A percentile compares a stretch with the other conserved stretches of the same genome.
Conservation (phyloP, 2,797 vertebrate species). For the Trematomus bernacchii region DNA sequence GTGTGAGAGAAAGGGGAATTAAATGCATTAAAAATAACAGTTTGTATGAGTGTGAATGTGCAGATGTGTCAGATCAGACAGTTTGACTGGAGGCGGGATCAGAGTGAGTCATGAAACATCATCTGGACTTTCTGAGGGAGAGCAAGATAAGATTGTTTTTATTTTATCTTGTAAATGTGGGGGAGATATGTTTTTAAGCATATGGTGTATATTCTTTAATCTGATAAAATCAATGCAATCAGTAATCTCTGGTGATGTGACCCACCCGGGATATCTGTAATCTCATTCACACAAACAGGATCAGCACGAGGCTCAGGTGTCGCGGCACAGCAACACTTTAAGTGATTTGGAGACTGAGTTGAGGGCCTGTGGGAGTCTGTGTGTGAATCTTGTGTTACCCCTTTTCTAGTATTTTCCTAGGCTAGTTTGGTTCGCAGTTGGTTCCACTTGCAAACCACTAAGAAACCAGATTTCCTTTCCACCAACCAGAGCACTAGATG, state of each 20-base stretch:
- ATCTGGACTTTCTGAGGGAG: conserved; percentile 45
- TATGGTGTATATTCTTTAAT: conserved; percentile 11
- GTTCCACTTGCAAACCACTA: too few species aligned
- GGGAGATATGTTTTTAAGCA: conserved; percentile 5
- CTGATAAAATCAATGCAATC: conserved; percentile 36
- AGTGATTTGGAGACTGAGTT: conserved; percentile 14
- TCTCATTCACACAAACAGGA: conserved; percentile 58
- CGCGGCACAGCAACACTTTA: conserved; percentile 21
- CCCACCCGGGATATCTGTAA: conserved; percentile 44
- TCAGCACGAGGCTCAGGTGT: conserved; percentile 50
- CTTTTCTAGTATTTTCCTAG: too few species aligned
- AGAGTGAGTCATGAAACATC: conserved; percentile 54
- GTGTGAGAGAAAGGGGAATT: neutral
- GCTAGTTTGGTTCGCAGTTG: too few species aligned
- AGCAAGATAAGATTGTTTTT: conserved; percentile 2
- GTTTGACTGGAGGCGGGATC: conserved; percentile 43
- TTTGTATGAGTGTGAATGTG: conserved; percentile 1
- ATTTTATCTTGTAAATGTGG: conserved; percentile 13
- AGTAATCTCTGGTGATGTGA: conserved; percentile 26
- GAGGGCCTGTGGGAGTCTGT: conserved; percentile 7
- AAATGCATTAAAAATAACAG: neutral
- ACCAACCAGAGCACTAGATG: too few species aligned
- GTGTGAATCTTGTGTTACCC: too few species aligned
- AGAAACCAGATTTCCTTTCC: too few species aligned
- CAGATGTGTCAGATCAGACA: conserved; percentile 50